Percentiles rank a stretch among this genome's conserved stretches.
These are phyloP conservation scores for Melipona bicolor DNA, from an alignment of 2,888 invertebrate genomes.

Conservation along the genomic window DNA sequence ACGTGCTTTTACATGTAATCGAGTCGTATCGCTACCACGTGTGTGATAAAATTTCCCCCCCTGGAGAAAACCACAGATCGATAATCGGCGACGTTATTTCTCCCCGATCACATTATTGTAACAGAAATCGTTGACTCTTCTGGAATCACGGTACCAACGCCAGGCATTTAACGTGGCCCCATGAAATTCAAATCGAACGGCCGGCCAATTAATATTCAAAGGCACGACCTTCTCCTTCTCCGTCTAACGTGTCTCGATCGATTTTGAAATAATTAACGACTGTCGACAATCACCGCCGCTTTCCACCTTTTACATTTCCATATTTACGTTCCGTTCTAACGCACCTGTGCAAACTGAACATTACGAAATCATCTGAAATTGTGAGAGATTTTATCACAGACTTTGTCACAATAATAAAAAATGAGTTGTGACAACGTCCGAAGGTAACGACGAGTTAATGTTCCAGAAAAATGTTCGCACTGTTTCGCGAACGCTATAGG, in stretches of 20 bases:
- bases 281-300: background rate
- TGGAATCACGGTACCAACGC: background rate
- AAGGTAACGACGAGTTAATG: background rate
- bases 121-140: background rate
- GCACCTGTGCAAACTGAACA: background rate
- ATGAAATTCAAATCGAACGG: slow-evolving; percentile 33
- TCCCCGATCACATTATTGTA: background rate
- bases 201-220: slow-evolving; percentile 38
- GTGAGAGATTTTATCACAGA: too few relatives aligned
- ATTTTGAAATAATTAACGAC: slow-evolving; percentile 6
- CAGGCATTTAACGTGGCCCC: background rate
- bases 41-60: background rate
- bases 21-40: background rate
- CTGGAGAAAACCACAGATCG: background rate
- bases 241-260: background rate
- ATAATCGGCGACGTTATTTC: background rate
- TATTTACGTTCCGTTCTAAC: background rate
- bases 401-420: too few relatives aligned
- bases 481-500: too few relatives aligned
- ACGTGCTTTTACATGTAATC: too few relatives aligned
- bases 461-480: too few relatives aligned
- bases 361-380: background rate
- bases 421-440: background rate
- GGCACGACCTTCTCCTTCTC: background rate
- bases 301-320: background rate